phyloP scores from a whole-genome alignment of 1,140 invertebrate species.

The Harpegnathos saltator region DNA sequence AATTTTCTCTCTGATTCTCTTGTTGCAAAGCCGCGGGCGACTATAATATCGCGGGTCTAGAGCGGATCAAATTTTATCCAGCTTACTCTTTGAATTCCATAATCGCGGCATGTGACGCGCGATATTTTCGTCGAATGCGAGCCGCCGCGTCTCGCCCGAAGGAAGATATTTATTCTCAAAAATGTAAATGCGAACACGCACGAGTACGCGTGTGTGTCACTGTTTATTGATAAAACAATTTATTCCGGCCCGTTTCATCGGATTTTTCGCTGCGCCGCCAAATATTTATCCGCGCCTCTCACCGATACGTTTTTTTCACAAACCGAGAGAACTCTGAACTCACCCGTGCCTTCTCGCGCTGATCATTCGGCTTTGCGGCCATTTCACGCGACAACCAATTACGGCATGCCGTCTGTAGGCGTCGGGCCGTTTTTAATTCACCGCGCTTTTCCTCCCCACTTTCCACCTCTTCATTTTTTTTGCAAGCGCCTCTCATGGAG shows the following conservation, averaged over 20 bases:
- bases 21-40: background rate
- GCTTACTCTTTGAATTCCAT: no score
- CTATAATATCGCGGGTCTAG: background rate
- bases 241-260: background rate
- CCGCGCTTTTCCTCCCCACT: no score
- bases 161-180: background rate
- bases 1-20: no score
- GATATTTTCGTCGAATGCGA: background rate
- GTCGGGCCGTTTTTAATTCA: background rate
- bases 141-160: no score
- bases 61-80: constrained; percentile 21
- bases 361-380: background rate
- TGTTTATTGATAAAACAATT: constrained; percentile 12
- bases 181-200: background rate
- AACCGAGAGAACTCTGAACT: constrained; percentile 1
- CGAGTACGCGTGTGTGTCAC: background rate
- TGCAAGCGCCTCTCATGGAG: background rate
- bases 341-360: background rate
- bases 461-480: no score
- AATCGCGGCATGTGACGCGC: background rate
- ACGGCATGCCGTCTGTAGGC: background rate
- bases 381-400: constrained; percentile 26
- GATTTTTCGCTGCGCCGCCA: background rate
- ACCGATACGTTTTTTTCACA: background rate
- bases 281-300: background rate